A percentile compares a stretch with the other conserved stretches of the same genome.
These are phyloP conservation scores for Agrotis ipsilon DNA, from an alignment of 2,888 invertebrate genomes.

Conservation along the genomic window DNA sequence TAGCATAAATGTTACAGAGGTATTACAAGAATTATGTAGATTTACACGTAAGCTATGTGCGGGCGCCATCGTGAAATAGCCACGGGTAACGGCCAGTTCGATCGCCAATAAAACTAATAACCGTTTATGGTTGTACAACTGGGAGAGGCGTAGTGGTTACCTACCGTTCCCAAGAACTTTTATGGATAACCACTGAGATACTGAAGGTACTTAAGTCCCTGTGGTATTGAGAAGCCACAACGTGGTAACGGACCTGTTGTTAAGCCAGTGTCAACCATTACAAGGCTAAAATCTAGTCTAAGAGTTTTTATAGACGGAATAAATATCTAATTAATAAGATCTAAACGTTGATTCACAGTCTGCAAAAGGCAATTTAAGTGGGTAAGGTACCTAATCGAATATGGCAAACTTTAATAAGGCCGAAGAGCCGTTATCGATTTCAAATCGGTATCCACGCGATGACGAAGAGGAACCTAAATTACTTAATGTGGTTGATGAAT, in stretches of 20 bases:
- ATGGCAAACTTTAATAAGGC: conserved; percentile 79
- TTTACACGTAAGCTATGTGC: conserved; percentile 43
- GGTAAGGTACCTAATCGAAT: conserved; percentile 76
- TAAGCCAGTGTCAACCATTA: conserved; percentile 21
- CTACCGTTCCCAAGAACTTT: conserved; percentile 64
- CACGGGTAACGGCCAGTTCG: conserved; percentile 68
- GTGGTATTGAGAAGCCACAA: conserved; percentile 62
- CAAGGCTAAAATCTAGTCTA: conserved; percentile 39
- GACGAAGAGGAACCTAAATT: conserved; percentile 58
- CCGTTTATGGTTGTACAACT: conserved; percentile 68
- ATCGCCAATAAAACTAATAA: conserved; percentile 75
- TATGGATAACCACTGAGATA: conserved; percentile 60
- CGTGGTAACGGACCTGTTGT: conserved; percentile 46
- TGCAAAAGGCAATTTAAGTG: conserved; percentile 74
- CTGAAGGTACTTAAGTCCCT: conserved; percentile 56
- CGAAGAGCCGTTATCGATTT: conserved; percentile 77
- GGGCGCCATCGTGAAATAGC: conserved; percentile 65
- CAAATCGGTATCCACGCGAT: conserved; percentile 58
- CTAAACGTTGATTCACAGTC: conserved; percentile 54
- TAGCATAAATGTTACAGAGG: conserved; percentile 18
- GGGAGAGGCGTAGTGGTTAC: conserved; percentile 59
- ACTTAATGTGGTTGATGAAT: conserved; percentile 42
- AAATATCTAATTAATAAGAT: conserved; percentile 62
- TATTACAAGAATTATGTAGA: conserved; percentile 37
- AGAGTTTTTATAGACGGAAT: conserved; percentile 54